These are phyloP conservation scores for Ctenicera cuprea DNA, from an alignment of 2,888 invertebrate species.

Conservation along the genomic window DNA sequence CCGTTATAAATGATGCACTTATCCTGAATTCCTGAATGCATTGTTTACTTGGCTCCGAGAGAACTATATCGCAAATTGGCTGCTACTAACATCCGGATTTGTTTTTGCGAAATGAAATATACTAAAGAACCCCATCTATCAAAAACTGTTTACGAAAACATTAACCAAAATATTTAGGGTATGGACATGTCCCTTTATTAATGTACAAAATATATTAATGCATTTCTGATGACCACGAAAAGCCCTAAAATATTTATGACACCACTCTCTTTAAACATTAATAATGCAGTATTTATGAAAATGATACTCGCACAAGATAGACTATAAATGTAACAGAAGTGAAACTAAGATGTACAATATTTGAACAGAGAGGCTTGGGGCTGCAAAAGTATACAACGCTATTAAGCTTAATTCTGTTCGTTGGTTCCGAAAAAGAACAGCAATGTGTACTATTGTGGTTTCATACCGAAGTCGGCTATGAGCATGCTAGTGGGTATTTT, in stretches of 20 bases:
- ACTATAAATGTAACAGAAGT: constrained; percentile 21
- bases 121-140: constrained; percentile 40
- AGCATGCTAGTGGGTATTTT: neutral
- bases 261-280: constrained; percentile 2
- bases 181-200: constrained; percentile 4
- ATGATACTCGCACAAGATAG: constrained; percentile 4
- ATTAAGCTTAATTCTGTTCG: neutral
- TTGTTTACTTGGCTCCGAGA: constrained; percentile 44
- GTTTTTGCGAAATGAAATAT: constrained; percentile 44
- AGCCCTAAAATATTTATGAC: constrained; percentile 1
- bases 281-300: constrained; percentile 19
- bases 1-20: constrained; percentile 46
- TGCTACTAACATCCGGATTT: constrained; percentile 34
- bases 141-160: constrained; percentile 35
- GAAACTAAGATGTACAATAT: constrained; percentile 17
- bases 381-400: constrained; percentile 20
- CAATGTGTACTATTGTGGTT: neutral
- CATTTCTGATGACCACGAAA: constrained; percentile 28
- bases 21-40: constrained; percentile 41
- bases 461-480: too few relatives aligned
- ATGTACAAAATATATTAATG: constrained; percentile 22
- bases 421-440: neutral
- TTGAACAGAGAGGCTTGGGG: constrained; percentile 25
- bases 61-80: constrained; percentile 43
- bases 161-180: constrained; percentile 13